Conservation (phyloP, 92 coral and sea anemone genomes). For the Heliopora coerulea region DNA sequence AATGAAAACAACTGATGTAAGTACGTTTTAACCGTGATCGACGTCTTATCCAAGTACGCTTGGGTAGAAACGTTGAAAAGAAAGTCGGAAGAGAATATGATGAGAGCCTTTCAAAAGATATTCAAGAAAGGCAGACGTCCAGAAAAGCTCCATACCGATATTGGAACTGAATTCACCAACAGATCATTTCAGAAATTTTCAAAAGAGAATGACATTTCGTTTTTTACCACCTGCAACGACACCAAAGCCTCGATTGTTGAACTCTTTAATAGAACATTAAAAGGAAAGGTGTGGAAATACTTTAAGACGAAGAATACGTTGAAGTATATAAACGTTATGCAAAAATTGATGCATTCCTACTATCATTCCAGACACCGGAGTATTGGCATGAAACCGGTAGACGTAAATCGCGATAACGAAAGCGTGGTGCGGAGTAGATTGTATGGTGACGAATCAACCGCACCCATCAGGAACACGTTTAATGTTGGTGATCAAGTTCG, state of each 20-base stretch:
- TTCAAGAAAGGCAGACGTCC: constrained; percentile 10
- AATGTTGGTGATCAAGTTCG: no score
- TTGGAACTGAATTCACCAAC: constrained; percentile 29
- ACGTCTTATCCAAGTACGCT: constrained; percentile 38
- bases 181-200: not conserved
- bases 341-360: no score
- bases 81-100: constrained; percentile 3
- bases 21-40: constrained; percentile 8
- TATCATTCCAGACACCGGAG: no score
- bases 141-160: constrained; percentile 9
- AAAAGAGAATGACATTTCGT: not conserved
- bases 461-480: no score
- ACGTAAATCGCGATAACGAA: no score
- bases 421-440: no score
- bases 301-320: constrained; percentile 39
- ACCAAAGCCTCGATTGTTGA: constrained; percentile 38
- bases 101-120: not conserved
- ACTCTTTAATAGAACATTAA: constrained; percentile 22
- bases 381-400: no score
- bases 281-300: constrained; percentile 31
- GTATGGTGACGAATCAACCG: no score
- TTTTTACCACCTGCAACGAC: constrained; percentile 24
- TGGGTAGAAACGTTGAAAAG: constrained; percentile 23
- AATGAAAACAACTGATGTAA: not conserved
- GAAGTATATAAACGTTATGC: no score